These are phyloP conservation scores for Strix occidentalis DNA, from an alignment of 2,797 vertebrate genomes.

Conservation along the genomic window DNA sequence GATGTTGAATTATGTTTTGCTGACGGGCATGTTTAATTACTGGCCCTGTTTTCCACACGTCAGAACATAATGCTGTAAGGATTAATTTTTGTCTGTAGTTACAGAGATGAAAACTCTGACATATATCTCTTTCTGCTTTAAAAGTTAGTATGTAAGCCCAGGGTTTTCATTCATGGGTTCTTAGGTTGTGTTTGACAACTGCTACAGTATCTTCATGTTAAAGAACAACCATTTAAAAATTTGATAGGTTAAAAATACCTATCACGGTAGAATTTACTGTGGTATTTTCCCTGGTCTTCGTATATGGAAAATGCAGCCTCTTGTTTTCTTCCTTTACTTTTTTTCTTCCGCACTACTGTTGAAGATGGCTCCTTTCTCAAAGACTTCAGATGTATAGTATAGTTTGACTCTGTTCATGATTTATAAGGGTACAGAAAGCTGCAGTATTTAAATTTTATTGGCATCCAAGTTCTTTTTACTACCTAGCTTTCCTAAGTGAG, in stretches of 20 bases:
- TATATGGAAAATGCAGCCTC: background rate
- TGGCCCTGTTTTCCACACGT: background rate
- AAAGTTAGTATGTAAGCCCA: background rate
- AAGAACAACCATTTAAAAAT: background rate
- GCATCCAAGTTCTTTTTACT: background rate
- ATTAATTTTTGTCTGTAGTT: background rate
- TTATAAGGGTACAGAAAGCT: background rate
- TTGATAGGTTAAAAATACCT: background rate
- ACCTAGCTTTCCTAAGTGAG: background rate
- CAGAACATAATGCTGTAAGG: background rate
- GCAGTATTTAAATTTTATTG: background rate
- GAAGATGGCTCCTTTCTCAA: background rate
- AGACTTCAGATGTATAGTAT: background rate
- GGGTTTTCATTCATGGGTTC: background rate
- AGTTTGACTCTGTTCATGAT: background rate
- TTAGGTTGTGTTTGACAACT: background rate
- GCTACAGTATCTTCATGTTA: background rate
- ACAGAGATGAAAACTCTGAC: background rate
- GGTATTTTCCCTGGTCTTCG: background rate
- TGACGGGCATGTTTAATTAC: conserved; percentile 38
- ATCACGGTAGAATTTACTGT: background rate
- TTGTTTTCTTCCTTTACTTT: background rate
- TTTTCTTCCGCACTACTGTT: background rate
- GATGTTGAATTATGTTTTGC: conserved; percentile 32
- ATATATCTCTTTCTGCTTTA: background rate